Conservation (phyloP, 2,888 invertebrate species). For the Caenorhabditis parvicauda region DNA sequence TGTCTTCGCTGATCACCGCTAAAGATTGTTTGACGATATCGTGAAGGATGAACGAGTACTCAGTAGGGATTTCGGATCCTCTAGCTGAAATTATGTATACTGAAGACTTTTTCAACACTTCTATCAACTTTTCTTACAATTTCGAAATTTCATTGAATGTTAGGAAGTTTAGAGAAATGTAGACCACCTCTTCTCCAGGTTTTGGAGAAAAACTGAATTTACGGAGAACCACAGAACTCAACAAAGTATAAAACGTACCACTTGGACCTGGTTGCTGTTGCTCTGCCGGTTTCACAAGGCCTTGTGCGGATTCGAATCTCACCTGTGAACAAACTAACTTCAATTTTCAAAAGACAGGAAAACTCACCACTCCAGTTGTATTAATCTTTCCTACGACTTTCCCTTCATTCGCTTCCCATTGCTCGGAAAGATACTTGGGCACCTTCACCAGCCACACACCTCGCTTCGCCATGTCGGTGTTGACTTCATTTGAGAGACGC, state of each 20-base stretch:
- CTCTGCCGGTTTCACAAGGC: constrained; percentile 14
- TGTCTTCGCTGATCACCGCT: constrained; percentile 57
- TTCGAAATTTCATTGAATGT: no score
- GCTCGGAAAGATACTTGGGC: constrained; percentile 49
- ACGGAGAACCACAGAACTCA: background rate
- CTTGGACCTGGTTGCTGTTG: no score
- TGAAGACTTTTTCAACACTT: no score
- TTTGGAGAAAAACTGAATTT: no score
- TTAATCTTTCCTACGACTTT: constrained; percentile 43
- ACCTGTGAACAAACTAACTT: constrained; percentile 1
- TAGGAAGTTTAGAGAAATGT: no score
- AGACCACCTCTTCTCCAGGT: no score
- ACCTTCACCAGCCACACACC: constrained; percentile 62
- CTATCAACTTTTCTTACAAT: no score
- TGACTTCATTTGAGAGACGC: constrained; percentile 29
- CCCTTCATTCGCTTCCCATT: constrained; percentile 49
- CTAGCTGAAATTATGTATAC: background rate
- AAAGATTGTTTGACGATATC: constrained; percentile 49
- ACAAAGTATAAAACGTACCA: background rate
- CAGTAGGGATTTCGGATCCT: constrained; percentile 40
- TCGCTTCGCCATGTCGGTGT: constrained; percentile 44
- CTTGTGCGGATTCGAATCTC: constrained; percentile 13
- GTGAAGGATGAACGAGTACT: constrained; percentile 43
- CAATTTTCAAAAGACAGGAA: background rate
- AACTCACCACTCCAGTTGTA: constrained; percentile 12